Evolutionary conservation across 2,888 invertebrate species (phyloP).

Genomic region (Metalampra italica): DNA sequence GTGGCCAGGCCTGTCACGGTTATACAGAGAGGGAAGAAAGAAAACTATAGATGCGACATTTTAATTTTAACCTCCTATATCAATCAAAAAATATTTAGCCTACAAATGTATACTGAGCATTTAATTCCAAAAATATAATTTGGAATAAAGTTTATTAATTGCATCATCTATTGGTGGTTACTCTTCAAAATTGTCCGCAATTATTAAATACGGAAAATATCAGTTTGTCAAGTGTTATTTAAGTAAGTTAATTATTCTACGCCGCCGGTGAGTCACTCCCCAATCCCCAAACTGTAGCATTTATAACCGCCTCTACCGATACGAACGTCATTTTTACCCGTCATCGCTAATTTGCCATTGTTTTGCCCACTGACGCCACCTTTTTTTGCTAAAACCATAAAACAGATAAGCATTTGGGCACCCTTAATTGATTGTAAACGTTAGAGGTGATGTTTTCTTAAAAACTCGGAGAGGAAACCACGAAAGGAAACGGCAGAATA

Average conservation of each 20-base stretch:
- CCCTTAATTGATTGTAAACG: constrained; percentile 66
- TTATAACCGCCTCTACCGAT: constrained; percentile 47
- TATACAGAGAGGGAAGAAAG: no score
- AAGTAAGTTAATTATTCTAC: constrained; percentile 36
- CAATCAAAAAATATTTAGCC: no score
- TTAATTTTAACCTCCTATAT: no score
- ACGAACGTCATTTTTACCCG: constrained; percentile 71
- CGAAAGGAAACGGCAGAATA: constrained; percentile 16
- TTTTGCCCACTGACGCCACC: constrained; percentile 70
- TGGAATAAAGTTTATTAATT: no score
- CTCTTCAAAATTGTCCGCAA: no score
- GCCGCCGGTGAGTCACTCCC: constrained; percentile 37
- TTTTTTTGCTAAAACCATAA: constrained; percentile 73
- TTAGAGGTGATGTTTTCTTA: constrained; percentile 38
- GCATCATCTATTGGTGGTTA: no score
- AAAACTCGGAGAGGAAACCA: constrained; percentile 20
- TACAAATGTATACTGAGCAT: no score
- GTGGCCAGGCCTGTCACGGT: constrained; percentile 25
- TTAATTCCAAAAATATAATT: no score
- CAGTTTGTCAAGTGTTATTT: constrained; percentile 16
- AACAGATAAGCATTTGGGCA: constrained; percentile 62
- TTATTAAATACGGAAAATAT: no score
- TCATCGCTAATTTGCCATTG: constrained; percentile 77
- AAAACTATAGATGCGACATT: no score
- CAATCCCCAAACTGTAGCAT: constrained; percentile 32